Conservation (phyloP, 2,113 vertebrate species). For the Cervus canadensis region DNA sequence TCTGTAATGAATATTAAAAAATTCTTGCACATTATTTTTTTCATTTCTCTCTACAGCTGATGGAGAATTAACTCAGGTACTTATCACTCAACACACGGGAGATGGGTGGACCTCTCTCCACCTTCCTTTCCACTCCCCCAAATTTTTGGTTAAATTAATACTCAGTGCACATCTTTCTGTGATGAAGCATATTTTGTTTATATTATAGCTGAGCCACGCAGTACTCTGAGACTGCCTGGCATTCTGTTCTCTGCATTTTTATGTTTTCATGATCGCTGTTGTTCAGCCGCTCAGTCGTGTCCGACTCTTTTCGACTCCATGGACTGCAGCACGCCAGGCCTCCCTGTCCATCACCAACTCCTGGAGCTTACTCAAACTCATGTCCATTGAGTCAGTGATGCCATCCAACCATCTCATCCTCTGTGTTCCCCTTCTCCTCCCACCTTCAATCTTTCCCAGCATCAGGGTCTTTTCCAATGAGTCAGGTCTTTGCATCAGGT, state of each 20-base stretch:
- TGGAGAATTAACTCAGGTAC: neutral
- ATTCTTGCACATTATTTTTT: neutral
- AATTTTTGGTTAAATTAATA: neutral
- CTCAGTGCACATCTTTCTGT: neutral
- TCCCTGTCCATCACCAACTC: neutral
- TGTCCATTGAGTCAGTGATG: neutral
- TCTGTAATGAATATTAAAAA: neutral
- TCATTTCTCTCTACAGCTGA: neutral
- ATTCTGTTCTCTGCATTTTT: neutral
- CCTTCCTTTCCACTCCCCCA: neutral
- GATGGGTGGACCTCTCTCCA: too few relatives aligned
- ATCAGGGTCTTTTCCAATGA: neutral
- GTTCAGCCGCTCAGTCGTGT: neutral
- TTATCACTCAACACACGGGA: neutral
- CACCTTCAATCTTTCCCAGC: neutral
- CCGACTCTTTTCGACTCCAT: fast-evolving
- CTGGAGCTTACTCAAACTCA: neutral
- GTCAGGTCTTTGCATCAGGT: neutral
- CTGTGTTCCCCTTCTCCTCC: neutral
- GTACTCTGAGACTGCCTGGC: too few relatives aligned
- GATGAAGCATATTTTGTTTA: neutral
- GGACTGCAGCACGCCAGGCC: neutral
- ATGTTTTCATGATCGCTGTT: neutral
- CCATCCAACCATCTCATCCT: neutral
- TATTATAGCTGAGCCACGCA: neutral